Conservation (phyloP, 92 coral and sea anemone species). For the Epizoanthus scotinus region DNA sequence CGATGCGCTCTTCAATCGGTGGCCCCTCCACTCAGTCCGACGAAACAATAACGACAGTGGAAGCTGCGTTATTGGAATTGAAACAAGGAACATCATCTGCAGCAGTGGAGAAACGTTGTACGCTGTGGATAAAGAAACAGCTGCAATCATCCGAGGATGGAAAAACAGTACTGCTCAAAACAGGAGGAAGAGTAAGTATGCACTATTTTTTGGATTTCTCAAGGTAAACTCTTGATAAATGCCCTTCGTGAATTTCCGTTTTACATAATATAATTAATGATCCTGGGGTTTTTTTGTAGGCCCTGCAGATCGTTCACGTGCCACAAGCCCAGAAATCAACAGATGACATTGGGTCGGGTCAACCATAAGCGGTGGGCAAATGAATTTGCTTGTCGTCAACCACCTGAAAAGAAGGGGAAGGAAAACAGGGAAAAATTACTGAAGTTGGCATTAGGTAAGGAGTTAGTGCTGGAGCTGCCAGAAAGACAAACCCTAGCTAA, state of each 20-base stretch:
- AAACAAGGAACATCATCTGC: neutral
- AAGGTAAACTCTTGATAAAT: conserved; percentile 20
- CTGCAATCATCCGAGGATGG: conserved; percentile 32
- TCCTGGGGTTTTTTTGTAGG: neutral
- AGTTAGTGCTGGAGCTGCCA: conserved; percentile 22
- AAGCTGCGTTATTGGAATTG: neutral
- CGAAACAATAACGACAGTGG: neutral
- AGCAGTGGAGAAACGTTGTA: conserved; percentile 16
- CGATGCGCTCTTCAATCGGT: too few relatives aligned
- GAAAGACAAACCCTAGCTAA: conserved; percentile 21
- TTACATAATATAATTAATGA: too few relatives aligned
- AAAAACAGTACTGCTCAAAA: conserved; percentile 28
- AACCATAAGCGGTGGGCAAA: conserved; percentile 34
- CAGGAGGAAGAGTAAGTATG: conserved; percentile 13
- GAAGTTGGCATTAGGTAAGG: conserved; percentile 20
- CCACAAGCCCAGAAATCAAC: conserved; percentile 17
- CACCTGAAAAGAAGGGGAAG: conserved; percentile 6
- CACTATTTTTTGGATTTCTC: neutral
- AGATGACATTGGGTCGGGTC: neutral
- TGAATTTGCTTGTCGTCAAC: conserved; percentile 27
- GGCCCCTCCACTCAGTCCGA: neutral
- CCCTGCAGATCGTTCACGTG: conserved; percentile 28
- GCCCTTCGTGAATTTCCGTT: neutral
- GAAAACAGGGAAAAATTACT: conserved; percentile 12
- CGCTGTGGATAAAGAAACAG: conserved; percentile 16